Evolutionary conservation across 2,113 vertebrate genomes (phyloP), one percentile per base, ranked within the genome.

Genomic region (Anthoscopus minutus): DNA sequence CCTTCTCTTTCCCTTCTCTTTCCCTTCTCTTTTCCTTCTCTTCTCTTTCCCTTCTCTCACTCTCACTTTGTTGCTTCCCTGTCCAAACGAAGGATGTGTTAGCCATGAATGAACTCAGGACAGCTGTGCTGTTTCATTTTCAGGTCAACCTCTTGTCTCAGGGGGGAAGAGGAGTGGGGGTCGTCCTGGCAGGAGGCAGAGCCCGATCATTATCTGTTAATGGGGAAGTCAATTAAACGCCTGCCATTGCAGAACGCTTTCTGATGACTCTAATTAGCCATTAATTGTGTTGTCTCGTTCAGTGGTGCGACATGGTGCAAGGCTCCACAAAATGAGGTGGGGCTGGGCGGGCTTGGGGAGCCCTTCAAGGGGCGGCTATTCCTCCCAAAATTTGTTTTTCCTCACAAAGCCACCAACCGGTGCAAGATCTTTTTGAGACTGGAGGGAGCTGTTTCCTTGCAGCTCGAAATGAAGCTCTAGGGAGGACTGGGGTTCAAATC

Each of bases 181-280:
- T 92, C 60, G 9, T 28, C 22, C 81, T 91, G 91, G 92, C 86
- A 88, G 84, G 77, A 84, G 89, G 22, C 70, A 89, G 80, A 96
- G 70, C 56, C 44, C 64, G 60, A 95, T 97, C 89, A 92, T 96
- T 97, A 96, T 62, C 91, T 22, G 61, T 91, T 97, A 96, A 97
- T 94, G 83, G 93, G 74, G 50, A 94, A 97, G 93, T 96, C 95
- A 97, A 96, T 97, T 97, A 97, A 96, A 95, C 91, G 88, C 44
- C 50, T 93, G 95, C 90, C 84, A 95, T 86, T 93, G 89, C 95
- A 94, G 95, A 97, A 97, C 4, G 28, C 89, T 92, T 95, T 94
- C 93, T 95, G 96, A 97, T 97, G 40, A 76, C 89, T 91, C 94
- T 96, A 94, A 97, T 97, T 97, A 96, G 70, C 89, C 86, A 93